These are phyloP conservation scores for Lepidostoma basale DNA, from an alignment of 1,140 invertebrate species.

Conservation along the genomic window DNA sequence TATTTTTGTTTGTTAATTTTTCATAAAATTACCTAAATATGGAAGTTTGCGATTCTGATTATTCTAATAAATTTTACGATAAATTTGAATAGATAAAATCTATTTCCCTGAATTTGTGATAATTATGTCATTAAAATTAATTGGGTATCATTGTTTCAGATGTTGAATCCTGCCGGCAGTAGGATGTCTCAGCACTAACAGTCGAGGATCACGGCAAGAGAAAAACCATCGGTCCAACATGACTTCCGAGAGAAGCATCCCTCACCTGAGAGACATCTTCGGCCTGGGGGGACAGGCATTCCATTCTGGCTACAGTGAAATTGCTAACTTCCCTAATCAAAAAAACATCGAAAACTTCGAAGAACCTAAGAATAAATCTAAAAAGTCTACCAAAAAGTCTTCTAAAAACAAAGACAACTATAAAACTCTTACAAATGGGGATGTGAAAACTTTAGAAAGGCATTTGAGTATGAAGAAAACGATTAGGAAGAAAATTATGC, in stretches of 20 bases:
- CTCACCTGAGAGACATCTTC: slow-evolving; percentile 72
- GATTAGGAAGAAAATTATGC: slow-evolving; percentile 84
- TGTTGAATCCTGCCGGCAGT: not conserved
- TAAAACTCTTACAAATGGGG: slow-evolving; percentile 68
- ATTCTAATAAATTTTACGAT: too few species aligned
- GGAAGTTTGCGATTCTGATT: not conserved
- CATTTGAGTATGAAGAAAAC: slow-evolving; percentile 88
- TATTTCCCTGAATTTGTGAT: too few species aligned
- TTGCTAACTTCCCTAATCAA: slow-evolving; percentile 27
- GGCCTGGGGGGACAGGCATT: slow-evolving; percentile 58
- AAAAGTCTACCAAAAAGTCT: slow-evolving; percentile 62
- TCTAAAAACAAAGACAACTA: slow-evolving; percentile 68
- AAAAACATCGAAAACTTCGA: slow-evolving; percentile 50
- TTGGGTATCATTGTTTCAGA: not conserved
- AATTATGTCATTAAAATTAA: too few species aligned
- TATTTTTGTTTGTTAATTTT: too few species aligned
- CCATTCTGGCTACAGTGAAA: slow-evolving; percentile 43
- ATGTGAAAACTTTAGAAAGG: slow-evolving; percentile 78
- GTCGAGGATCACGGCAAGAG: not conserved
- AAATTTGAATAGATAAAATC: too few species aligned
- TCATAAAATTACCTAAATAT: too few species aligned
- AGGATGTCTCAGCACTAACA: too few species aligned
- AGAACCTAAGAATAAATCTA: slow-evolving; percentile 60
- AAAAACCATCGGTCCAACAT: slow-evolving; percentile 45
- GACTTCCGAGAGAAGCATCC: slow-evolving; percentile 70